Conservation (phyloP, 2,797 vertebrate species). For the Ispidina lecontei region DNA sequence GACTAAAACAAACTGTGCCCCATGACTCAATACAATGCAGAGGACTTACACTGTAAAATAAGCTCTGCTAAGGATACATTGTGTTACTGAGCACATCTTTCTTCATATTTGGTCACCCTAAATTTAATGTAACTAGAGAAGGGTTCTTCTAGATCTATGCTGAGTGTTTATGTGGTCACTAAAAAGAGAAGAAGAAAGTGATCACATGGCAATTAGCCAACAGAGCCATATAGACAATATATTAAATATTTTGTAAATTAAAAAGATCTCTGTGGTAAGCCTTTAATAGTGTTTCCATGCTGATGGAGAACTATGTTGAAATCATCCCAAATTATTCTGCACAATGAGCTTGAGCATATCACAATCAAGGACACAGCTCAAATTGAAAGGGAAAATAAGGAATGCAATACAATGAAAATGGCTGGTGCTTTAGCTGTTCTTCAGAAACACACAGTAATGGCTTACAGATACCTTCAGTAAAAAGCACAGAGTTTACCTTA, state of each 20-base stretch:
- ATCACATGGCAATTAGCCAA: conserved; percentile 26
- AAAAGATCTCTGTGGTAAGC: conserved; percentile 41
- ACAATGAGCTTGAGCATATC: neutral
- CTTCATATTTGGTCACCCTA: conserved; percentile 32
- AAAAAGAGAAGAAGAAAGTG: conserved; percentile 14
- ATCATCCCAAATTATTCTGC: conserved; percentile 6
- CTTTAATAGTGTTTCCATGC: conserved; percentile 36
- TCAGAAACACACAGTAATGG: neutral
- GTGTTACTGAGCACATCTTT: neutral
- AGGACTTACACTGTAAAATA: neutral
- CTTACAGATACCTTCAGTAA: neutral
- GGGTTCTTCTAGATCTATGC: neutral
- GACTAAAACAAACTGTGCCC: neutral
- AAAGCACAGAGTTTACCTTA: neutral
- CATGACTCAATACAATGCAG: neutral
- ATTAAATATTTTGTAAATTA: conserved; percentile 29
- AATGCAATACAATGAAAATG: neutral
- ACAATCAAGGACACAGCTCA: conserved; percentile 24
- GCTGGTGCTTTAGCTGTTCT: neutral
- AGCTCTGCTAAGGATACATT: neutral
- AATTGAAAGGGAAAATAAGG: neutral
- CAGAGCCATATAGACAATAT: neutral
- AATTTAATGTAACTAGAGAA: conserved; percentile 48
- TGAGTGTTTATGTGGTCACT: conserved; percentile 11
- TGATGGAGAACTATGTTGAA: neutral